Percentiles rank a stretch among this genome's conserved stretches.
Evolutionary conservation across 2,888 invertebrate genomes (phyloP).

Genomic region (Hylaea fasciaria): DNA sequence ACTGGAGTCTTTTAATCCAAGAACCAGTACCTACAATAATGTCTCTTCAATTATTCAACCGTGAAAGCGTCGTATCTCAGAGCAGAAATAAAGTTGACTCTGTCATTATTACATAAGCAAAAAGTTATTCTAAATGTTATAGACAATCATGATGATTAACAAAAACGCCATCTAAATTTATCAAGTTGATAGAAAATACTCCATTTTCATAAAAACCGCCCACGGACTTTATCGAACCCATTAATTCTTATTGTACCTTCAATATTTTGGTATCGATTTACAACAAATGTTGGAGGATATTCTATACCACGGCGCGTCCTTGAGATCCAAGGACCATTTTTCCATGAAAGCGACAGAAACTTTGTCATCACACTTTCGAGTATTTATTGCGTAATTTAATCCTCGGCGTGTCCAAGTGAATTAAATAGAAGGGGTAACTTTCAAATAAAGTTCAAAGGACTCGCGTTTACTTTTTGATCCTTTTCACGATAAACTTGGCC

Average conservation of each 20-base stretch:
- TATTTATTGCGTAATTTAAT: slow-evolving; percentile 33
- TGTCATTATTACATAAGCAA: too few species aligned
- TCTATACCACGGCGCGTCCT: slow-evolving; percentile 7
- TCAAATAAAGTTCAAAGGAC: slow-evolving; percentile 29
- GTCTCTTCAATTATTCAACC: too few species aligned
- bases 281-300: slow-evolving; percentile 19
- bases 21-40: too few species aligned
- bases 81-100: too few species aligned
- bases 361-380: slow-evolving; percentile 7
- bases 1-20: too few species aligned
- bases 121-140: not conserved
- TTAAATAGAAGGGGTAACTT: slow-evolving; percentile 39
- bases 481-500: slow-evolving; percentile 40
- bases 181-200: slow-evolving; percentile 15
- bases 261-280: slow-evolving; percentile 10
- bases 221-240: slow-evolving; percentile 27
- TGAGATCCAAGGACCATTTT: slow-evolving; percentile 19
- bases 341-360: slow-evolving; percentile 10
- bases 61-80: too few species aligned
- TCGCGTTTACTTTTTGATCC: slow-evolving; percentile 45
- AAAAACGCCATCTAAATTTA: slow-evolving; percentile 23
- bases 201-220: slow-evolving; percentile 19
- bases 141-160: slow-evolving; percentile 15
- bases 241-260: slow-evolving; percentile 16
- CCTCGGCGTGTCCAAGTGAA: slow-evolving; percentile 21